Evolutionary conservation across 30 jellyfish, hydroid and myxozoan genomes (phyloP).

Genomic region (Phacellophora camtschatica): DNA sequence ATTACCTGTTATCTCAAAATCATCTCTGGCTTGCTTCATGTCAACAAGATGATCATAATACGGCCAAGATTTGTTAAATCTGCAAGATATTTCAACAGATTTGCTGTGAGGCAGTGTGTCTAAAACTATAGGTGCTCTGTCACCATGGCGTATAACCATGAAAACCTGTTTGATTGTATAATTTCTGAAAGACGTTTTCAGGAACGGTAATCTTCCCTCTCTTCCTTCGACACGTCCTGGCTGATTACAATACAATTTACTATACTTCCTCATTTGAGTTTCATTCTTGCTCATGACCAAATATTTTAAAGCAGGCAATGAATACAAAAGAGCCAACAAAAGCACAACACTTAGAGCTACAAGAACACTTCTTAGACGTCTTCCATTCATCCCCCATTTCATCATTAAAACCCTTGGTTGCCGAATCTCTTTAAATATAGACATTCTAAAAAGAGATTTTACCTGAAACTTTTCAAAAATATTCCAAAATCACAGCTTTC

Average conservation of each 20-base stretch:
- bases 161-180: conserved; percentile 72
- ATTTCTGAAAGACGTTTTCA: neutral
- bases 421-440: neutral
- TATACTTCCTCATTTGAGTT: neutral
- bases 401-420: conserved; percentile 50
- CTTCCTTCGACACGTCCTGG: conserved; percentile 79
- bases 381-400: conserved; percentile 68
- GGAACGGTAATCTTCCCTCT: conserved; percentile 34
- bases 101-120: conserved; percentile 76
- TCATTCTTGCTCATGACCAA: neutral
- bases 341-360: neutral
- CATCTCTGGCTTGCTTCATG: conserved; percentile 2
- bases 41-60: conserved; percentile 11
- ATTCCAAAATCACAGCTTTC: no score
- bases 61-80: conserved; percentile 25
- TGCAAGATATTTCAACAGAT: conserved; percentile 85
- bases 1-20: conserved; percentile 48
- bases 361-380: conserved; percentile 19
- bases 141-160: conserved; percentile 92
- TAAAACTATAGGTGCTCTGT: conserved; percentile 87
- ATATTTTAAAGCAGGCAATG: neutral
- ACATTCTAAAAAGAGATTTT: no score
- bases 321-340: neutral
- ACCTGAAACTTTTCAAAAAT: no score
- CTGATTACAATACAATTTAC: conserved; percentile 55